These are phyloP conservation scores for Dermatemys mawii DNA, from an alignment of 2,113 vertebrate species.

Conservation along the genomic window DNA sequence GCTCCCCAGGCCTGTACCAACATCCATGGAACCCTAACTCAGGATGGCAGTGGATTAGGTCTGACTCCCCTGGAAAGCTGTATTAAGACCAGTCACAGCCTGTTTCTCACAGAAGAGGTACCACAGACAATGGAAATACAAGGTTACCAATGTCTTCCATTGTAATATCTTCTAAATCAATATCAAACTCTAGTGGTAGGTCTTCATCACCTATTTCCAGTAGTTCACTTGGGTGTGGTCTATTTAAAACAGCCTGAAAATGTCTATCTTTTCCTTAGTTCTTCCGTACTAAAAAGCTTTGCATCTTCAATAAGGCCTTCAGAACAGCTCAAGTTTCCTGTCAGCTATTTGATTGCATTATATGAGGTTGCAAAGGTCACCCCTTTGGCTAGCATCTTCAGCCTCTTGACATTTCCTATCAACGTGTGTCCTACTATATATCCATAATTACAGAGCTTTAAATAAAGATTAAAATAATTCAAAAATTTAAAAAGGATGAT, in stretches of 20 bases:
- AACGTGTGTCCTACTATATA: not conserved
- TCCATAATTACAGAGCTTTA: fast-evolving
- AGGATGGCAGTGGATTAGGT: not conserved
- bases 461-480: not conserved
- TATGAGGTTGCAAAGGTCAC: not conserved
- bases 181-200: not conserved
- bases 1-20: not conserved
- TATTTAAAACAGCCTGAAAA: not conserved
- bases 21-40: not conserved
- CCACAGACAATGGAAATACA: too few species aligned
- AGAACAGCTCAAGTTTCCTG: not conserved
- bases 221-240: not conserved
- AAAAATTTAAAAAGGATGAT: not conserved
- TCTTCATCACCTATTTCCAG: not conserved
- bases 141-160: too few species aligned
- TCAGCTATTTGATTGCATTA: not conserved
- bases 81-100: not conserved
- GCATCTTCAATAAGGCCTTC: not conserved
- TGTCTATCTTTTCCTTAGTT: not conserved
- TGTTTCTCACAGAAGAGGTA: too few species aligned
- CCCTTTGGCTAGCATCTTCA: not conserved
- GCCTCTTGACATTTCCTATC: not conserved
- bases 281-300: not conserved
- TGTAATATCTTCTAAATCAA: not conserved
- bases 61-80: not conserved